Evolutionary conservation across 2,797 vertebrate genomes (phyloP), one percentile per base, ranked within the genome.

Genomic region (Sebastes taczanowskii): DNA sequence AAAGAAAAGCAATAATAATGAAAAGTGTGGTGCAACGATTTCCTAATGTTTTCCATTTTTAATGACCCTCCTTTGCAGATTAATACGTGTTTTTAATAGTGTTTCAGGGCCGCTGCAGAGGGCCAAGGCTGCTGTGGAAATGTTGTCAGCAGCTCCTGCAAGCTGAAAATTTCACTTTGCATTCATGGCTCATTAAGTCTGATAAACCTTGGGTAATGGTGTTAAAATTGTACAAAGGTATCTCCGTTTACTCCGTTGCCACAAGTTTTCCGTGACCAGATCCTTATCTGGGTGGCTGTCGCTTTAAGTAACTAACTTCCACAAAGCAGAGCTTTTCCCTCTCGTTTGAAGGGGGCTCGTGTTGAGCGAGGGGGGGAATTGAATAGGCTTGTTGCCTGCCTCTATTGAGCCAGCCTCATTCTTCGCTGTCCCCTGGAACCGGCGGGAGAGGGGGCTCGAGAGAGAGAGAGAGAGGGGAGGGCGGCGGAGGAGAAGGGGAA

Each of bases 241-340:
- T 92, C 86, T 90, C 77, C 55, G 55, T 91, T 90, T 89, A 81
- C 73, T 77, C 77, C 3, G 22, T 38, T 38, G 77, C 87, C 83
- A 80, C 90, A 90, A 85, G 91, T 90, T 93, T 91, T 90, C 89
- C 76, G 63, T 89, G 89, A 91, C 85, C 87, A 88, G 91, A 91
- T 92, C 71, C 76, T 89, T 92, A 93, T 94, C 91, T 42, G 82
- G 81, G 59, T 78, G 62, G 71, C 90, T 94, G 93, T 91, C 87
- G 79, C 93, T 95, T 94, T 94, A 93, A 95, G 91, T 89, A 83
- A 88, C 85, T 75, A 88, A 94, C 93, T 92, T 89, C 89, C 91
- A 94, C 92, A 91, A 93, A 93, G 91, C 91, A 58, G 77, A 82
- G 91, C 86, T 90, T 88, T 92, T 88, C 89, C 87, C 83, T 84